Conservation (phyloP, 2,888 invertebrate genomes). For the Chrysolina haemoptera region DNA sequence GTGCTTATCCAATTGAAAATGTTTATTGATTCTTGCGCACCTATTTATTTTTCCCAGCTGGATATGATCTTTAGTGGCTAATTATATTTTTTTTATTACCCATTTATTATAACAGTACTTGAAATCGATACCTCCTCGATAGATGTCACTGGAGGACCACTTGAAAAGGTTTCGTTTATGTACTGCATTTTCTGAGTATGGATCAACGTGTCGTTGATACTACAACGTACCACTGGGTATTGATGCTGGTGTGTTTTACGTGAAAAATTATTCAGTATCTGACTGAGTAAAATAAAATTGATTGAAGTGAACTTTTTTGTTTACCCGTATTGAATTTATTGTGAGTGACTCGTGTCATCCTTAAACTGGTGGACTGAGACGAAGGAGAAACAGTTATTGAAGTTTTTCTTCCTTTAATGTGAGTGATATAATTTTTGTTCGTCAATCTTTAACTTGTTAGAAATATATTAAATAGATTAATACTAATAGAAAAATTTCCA, state of each 20-base stretch:
- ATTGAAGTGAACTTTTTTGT: too few relatives aligned
- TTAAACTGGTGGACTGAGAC: too few relatives aligned
- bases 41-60: not conserved
- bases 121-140: conserved; percentile 5
- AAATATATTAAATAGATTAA: too few relatives aligned
- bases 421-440: too few relatives aligned
- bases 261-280: not conserved
- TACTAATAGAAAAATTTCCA: too few relatives aligned
- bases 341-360: too few relatives aligned
- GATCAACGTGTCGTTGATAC: not conserved
- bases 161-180: not conserved
- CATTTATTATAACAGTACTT: not conserved
- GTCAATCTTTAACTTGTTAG: too few relatives aligned
- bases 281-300: too few relatives aligned
- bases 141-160: not conserved
- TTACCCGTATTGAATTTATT: too few relatives aligned
- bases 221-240: not conserved
- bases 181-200: not conserved
- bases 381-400: too few relatives aligned
- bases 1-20: not conserved
- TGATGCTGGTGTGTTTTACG: not conserved
- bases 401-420: too few relatives aligned
- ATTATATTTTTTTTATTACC: not conserved
- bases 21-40: not conserved
- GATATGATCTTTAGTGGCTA: not conserved